A percentile compares a stretch with the other conserved stretches of the same genome.
Evolutionary conservation across 2,797 vertebrate genomes (phyloP).

Genomic region (Macropodus opercularis): DNA sequence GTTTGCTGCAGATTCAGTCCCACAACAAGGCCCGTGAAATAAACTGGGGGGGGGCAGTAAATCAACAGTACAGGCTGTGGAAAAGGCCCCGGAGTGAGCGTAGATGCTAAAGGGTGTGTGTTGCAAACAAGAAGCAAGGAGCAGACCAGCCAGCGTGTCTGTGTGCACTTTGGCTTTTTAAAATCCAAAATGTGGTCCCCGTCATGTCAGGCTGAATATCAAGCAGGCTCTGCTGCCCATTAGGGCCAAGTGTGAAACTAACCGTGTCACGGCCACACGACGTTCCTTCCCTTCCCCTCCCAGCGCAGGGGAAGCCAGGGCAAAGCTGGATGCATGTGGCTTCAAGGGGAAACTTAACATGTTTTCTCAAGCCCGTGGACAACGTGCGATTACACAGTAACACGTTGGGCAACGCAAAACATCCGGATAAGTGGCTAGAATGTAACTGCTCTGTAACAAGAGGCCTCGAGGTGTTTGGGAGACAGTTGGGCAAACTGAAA

Average conservation of each 20-base stretch:
- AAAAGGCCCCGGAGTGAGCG: constrained; percentile 1
- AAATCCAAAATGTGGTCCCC: constrained; percentile 22
- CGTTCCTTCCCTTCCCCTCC: constrained; percentile 39
- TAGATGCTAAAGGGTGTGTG: not conserved
- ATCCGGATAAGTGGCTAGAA: constrained; percentile 51
- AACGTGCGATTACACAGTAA: constrained; percentile 61
- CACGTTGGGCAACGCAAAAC: constrained; percentile 57
- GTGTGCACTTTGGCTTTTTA: constrained; percentile 10
- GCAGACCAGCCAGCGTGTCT: not conserved
- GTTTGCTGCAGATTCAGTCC: constrained; percentile 62
- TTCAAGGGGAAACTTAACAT: constrained; percentile 54
- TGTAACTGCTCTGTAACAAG: constrained; percentile 11
- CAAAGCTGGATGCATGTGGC: constrained; percentile 46
- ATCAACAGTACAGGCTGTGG: constrained; percentile 28
- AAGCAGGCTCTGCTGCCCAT: constrained; percentile 48
- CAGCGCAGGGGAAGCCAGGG: not conserved
- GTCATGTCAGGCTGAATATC: constrained; percentile 51
- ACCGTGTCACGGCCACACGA: constrained; percentile 65
- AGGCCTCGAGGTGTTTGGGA: not conserved
- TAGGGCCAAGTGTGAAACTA: constrained; percentile 65
- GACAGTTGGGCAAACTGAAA: constrained; percentile 10
- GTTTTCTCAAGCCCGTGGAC: constrained; percentile 33
- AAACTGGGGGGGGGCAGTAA: constrained; percentile 38
- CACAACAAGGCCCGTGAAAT: constrained; percentile 56
- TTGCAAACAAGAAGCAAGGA: not conserved